Base-by-base conservation (phyloP, 2,797 vertebrate genomes). In the Tympanoctomys barrerae region DNA sequence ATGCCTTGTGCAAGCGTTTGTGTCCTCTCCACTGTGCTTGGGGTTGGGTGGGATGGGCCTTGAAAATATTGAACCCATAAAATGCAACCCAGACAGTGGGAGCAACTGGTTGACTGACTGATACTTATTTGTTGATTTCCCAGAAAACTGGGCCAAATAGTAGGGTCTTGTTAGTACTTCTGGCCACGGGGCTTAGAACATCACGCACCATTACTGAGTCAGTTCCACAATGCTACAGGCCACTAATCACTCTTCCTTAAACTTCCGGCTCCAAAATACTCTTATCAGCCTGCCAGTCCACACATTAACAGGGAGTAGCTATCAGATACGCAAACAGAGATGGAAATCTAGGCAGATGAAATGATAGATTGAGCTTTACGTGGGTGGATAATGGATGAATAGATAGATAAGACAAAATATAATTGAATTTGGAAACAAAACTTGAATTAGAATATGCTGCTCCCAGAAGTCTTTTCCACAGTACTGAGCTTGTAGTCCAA, bases 121-220 rank as follows among this genome's bases (percentile, higher is more conserved):
- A 16, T 46, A 18, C 24, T 33, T 33, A n/a, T 19, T 31, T 89
- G n/a, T 42, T 24, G 61, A 71, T 82, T 39, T 89, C 12, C 68
- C 64, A 4, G 61, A 83, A 36, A 71, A 75, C 31, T n/a, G 33
- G 36, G 7, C 10, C 5, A 70, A 46, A n/a, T 1, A 49, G 21
- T 13, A 16, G 52, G 3, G 14, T 16, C 49, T 10, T 21, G 0
- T 11, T 21, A 28, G 19, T 1, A 1, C 24, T 54, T 64, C 33
- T 31, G 5, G 16, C 42, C 36, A 5, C 7, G 5, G 66, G 31
- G 12, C 26, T 46, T 28, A 49, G 33, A 14, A 14, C 33, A 2
- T 2, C 31, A 1, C 7, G 0, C 9, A 5, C 2, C 7, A 7
- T 9, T 54, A 9, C 2, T 4, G 31, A 21, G 19, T 42, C 31